These are phyloP conservation scores for Himalopsyche phryganea DNA, from an alignment of 1,140 invertebrate species.

Conservation along the genomic window DNA sequence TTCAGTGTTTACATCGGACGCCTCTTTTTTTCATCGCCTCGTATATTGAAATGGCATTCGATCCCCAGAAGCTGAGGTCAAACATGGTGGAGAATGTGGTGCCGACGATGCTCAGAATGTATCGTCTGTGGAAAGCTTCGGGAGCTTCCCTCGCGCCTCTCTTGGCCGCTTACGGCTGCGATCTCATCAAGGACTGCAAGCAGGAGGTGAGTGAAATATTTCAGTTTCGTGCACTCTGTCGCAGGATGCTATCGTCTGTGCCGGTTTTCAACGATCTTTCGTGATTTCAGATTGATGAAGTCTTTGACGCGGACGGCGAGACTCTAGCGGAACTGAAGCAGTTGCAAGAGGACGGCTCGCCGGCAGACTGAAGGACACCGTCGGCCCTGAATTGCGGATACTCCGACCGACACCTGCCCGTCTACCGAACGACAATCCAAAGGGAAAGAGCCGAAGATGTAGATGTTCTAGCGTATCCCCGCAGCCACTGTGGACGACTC, in stretches of 20 bases:
- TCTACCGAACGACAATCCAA: too few species aligned
- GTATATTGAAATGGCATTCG: not conserved
- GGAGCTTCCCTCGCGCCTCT: slow-evolving; percentile 21
- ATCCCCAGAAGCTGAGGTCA: slow-evolving; percentile 28
- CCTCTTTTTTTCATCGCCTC: too few species aligned
- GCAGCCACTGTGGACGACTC: too few species aligned
- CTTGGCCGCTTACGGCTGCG: slow-evolving; percentile 26
- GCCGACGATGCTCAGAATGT: slow-evolving; percentile 24
- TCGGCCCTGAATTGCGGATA: too few species aligned
- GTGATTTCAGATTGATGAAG: slow-evolving; percentile 26
- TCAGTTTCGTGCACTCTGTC: not conserved
- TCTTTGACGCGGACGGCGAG: slow-evolving; percentile 24
- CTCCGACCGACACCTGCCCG: too few species aligned
- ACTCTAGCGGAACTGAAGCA: slow-evolving; percentile 19
- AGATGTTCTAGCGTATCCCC: too few species aligned
- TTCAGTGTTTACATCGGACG: too few species aligned
- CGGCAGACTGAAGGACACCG: too few species aligned
- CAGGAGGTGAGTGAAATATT: slow-evolving; percentile 17
- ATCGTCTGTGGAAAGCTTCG: slow-evolving; percentile 21
- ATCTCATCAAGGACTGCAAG: slow-evolving; percentile 26
- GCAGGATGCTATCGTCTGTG: not conserved
- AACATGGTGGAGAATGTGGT: slow-evolving; percentile 28
- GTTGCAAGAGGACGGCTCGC: slow-evolving; percentile 4
- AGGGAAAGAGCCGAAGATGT: too few species aligned
- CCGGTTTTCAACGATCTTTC: not conserved